These are phyloP conservation scores for Chaenogobius annularis DNA, from an alignment of 2,113 vertebrate species.

Conservation along the genomic window DNA sequence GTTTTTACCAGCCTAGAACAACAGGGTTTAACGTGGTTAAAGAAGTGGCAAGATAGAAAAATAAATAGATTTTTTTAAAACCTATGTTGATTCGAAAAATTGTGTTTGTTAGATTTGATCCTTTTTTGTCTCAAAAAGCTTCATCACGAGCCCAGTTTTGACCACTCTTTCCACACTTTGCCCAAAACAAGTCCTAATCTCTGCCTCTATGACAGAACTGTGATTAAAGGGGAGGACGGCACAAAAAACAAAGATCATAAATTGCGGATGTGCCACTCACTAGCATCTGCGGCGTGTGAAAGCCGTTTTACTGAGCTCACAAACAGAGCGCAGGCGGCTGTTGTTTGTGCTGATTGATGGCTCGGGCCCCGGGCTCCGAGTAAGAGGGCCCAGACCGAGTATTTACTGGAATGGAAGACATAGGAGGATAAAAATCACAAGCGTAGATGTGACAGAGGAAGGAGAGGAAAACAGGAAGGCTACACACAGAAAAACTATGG, in stretches of 20 bases:
- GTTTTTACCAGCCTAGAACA: too few relatives aligned
- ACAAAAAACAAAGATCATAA: conserved; percentile 50
- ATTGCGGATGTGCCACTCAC: conserved; percentile 50
- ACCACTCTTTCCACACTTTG: not conserved
- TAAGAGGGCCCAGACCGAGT: conserved; percentile 62
- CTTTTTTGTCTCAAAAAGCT: not conserved
- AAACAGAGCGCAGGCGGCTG: conserved; percentile 63
- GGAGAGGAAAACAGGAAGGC: conserved; percentile 32
- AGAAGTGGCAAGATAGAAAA: too few relatives aligned
- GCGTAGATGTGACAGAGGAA: conserved; percentile 32
- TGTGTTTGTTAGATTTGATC: too few relatives aligned
- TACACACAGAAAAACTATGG: conserved; percentile 31
- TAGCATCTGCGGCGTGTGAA: conserved; percentile 62
- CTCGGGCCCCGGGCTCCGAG: conserved; percentile 64
- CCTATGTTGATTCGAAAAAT: too few relatives aligned
- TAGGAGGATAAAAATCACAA: conserved; percentile 70
- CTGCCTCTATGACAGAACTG: conserved; percentile 43
- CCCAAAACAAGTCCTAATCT: conserved; percentile 34
- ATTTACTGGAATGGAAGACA: conserved; percentile 69
- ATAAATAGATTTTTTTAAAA: too few relatives aligned
- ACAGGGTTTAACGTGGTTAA: too few relatives aligned
- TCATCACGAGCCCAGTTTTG: too few relatives aligned
- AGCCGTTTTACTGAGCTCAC: conserved; percentile 72
- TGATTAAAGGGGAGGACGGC: conserved; percentile 44
- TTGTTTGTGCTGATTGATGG: conserved; percentile 77